Evolutionary conservation across 2,113 vertebrate genomes (phyloP).

Genomic region (Sigmodon hispidus): DNA sequence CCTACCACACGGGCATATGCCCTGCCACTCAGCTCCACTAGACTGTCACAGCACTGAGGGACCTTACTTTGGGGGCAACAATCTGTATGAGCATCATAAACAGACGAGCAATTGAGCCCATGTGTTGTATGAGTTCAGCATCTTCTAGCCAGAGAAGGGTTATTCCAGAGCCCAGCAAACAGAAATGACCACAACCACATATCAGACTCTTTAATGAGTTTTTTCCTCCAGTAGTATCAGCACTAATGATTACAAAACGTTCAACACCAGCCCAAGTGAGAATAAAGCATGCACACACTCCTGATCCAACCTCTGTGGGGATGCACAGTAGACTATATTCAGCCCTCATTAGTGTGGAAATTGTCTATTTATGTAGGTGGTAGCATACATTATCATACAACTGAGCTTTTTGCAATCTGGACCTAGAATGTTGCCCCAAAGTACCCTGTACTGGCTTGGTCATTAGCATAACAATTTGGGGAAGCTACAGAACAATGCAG

Average conservation of each 20-base stretch:
- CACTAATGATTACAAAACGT: slow-evolving; percentile 10
- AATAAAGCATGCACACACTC: background rate
- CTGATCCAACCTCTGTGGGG: background rate
- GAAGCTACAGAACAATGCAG: background rate
- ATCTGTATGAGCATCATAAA: background rate
- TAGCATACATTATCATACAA: no score
- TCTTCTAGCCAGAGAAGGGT: background rate
- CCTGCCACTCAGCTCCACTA: accelerated
- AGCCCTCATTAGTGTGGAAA: background rate
- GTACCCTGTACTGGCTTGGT: background rate
- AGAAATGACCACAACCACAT: background rate
- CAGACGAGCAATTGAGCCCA: background rate
- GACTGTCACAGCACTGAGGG: background rate
- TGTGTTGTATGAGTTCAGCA: accelerated
- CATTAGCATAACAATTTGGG: no score
- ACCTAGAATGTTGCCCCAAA: background rate
- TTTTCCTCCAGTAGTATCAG: slow-evolving; percentile 26
- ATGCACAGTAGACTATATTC: background rate
- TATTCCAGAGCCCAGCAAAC: background rate
- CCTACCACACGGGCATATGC: background rate
- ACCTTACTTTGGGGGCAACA: background rate
- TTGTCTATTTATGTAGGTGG: background rate
- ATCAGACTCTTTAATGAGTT: background rate
- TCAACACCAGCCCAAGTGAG: background rate
- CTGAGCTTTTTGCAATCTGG: background rate